Evolutionary conservation across 2,888 invertebrate genomes (phyloP), one percentile per base, ranked within the genome.

Genomic region (Petrolisthes cinctipes): DNA sequence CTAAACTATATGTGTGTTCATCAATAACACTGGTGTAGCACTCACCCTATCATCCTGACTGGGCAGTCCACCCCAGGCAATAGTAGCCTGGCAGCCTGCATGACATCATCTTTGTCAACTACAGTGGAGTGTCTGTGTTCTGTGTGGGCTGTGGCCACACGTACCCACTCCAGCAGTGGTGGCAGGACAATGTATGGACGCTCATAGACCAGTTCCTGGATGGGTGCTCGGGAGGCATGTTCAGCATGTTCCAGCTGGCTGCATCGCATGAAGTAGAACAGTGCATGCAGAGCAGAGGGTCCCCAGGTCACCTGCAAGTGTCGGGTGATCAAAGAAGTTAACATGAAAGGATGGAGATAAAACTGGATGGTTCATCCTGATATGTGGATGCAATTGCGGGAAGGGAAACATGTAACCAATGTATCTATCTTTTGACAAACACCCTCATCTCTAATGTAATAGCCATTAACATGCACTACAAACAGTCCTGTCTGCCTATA

Each of bases 191-290:
- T 96, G 91, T 97, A 97, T 0, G 97, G 97, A 84, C 97, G 94
- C 93, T 96, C 97, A 91, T 97, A 97, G 92, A 97, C 97, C 91
- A 97, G 94, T 91, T 96, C 96, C 92, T 96, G 95, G 71, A 95
- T 94, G 4, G 94, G 95, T 9, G 93, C 91, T 56, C 91, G 85
- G 83, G 92, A 89, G 90, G 88, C 89, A 73, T 90, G 90, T 51
- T 90, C 90, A 6, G 90, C 90, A 37, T 90, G 90, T 66, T 90
- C 90, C 79, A 90, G 90, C 94, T 96, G 97, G 0, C 97, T 97
- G 93, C 97, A 97, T 80, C 97, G 94, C 97, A 97, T 97, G 92
- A 97, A 97, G 93, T 97, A 97, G 93, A 97, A 97, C 2, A 97
- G 94, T 0, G 97, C 95, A 81, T 96, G 95, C 80, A 97, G 94